A percentile compares a stretch with the other conserved stretches of the same genome.
Conservation (phyloP, 2,797 vertebrate species). For the Macropus fuliginosus region DNA sequence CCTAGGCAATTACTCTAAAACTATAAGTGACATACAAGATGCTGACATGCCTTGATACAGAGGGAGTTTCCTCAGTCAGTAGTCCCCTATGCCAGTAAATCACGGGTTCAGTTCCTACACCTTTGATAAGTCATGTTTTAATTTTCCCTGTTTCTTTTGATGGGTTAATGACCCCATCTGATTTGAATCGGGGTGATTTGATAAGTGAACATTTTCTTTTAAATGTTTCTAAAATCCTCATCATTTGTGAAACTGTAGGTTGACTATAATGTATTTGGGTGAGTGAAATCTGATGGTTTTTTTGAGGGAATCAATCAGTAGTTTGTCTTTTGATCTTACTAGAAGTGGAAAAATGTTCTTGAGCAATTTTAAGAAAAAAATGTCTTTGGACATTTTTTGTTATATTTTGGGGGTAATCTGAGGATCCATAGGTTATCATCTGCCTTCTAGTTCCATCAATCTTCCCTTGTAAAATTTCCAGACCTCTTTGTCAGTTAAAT, state of each 20-base stretch:
- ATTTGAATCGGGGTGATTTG: not conserved
- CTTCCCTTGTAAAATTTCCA: not conserved
- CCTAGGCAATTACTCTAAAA: not conserved
- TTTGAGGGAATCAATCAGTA: not conserved
- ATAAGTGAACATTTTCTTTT: not conserved
- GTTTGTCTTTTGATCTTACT: not conserved
- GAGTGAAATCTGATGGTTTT: not conserved
- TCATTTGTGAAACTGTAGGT: not conserved
- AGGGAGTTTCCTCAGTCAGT: not conserved
- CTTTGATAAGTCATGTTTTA: not conserved
- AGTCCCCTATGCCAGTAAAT: not conserved
- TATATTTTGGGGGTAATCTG: not conserved
- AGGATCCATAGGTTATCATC: not conserved
- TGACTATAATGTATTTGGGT: not conserved
- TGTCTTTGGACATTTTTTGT: not conserved
- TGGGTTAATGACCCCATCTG: not conserved
- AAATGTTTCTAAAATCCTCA: not conserved
- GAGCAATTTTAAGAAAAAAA: not conserved
- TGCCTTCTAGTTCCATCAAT: not conserved
- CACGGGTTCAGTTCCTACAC: not conserved
- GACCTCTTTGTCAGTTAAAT: not conserved
- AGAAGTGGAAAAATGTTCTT: not conserved
- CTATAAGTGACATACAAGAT: not conserved
- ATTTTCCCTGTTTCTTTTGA: not conserved
- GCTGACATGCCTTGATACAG: not conserved